Percentiles rank a stretch among this genome's conserved stretches.
phyloP scores from a whole-genome alignment of 1,140 invertebrate genomes.

The Holotrichia oblita region DNA sequence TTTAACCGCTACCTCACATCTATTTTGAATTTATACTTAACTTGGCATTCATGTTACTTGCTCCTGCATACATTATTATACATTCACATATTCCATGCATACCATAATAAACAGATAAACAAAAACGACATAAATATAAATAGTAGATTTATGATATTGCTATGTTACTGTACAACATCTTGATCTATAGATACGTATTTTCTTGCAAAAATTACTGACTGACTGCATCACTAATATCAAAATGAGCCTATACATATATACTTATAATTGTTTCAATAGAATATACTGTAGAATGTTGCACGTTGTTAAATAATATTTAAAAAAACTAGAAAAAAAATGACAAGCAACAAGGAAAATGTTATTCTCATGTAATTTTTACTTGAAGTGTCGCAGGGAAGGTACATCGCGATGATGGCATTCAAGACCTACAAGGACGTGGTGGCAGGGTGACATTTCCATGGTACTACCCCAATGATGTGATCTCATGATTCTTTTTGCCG shows the following conservation, averaged over 20 bases:
- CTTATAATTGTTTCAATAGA: conserved; percentile 23
- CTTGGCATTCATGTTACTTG: neutral
- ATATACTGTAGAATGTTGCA: conserved; percentile 48
- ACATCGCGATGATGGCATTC: conserved; percentile 39
- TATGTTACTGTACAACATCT: neutral
- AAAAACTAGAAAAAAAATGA: conserved; percentile 16
- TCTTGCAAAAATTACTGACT: conserved; percentile 38
- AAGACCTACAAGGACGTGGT: conserved; percentile 36
- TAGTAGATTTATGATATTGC: neutral
- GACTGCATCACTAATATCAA: conserved; percentile 50
- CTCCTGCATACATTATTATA: conserved; percentile 1
- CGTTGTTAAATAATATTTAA: conserved; percentile 26
- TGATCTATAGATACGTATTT: neutral
- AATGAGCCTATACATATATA: conserved; percentile 42
- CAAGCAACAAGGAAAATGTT: conserved; percentile 3
- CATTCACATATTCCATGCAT: neutral
- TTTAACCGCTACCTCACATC: neutral
- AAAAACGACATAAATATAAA: neutral
- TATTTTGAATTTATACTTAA: neutral
- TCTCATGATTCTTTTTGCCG: conserved; percentile 29
- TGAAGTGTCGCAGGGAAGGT: conserved; percentile 50
- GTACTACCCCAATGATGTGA: conserved; percentile 18
- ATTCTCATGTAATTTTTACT: conserved; percentile 51
- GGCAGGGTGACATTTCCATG: conserved; percentile 22
- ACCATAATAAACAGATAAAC: neutral